Evolutionary conservation across 1,140 invertebrate species (phyloP).

Genomic region (Zophobas atratus): DNA sequence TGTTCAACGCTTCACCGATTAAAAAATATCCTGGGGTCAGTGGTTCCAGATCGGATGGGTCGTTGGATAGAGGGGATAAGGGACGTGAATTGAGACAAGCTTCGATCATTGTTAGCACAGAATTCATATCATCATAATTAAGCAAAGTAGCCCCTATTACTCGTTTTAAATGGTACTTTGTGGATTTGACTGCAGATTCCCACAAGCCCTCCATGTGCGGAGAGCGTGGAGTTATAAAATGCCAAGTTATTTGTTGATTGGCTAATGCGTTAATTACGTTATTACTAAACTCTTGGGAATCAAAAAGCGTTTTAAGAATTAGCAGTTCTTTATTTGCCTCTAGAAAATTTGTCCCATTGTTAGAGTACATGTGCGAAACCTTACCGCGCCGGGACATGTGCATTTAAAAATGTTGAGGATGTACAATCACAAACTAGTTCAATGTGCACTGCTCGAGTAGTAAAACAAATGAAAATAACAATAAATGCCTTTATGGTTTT

Average conservation of each 20-base stretch:
- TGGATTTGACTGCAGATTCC: slow-evolving; percentile 65
- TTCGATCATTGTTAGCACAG: slow-evolving; percentile 59
- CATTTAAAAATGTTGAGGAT: not conserved
- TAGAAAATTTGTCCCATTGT: slow-evolving; percentile 26
- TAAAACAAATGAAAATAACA: no score
- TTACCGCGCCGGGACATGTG: slow-evolving; percentile 54
- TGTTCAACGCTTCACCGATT: slow-evolving; percentile 1
- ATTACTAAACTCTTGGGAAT: not conserved
- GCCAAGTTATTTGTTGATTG: slow-evolving; percentile 5
- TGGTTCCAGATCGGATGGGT: slow-evolving; percentile 59
- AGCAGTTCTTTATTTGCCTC: not conserved
- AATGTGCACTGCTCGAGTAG: no score
- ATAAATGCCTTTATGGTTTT: no score
- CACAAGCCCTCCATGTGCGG: slow-evolving; percentile 67
- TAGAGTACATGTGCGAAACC: slow-evolving; percentile 53
- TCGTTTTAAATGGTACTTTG: slow-evolving; percentile 64
- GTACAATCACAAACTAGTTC: no score
- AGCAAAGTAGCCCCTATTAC: slow-evolving; percentile 46
- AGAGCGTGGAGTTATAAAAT: slow-evolving; percentile 6
- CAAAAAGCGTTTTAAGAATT: not conserved
- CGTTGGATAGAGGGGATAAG: slow-evolving; percentile 56
- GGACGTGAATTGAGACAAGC: slow-evolving; percentile 58
- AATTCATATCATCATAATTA: slow-evolving; percentile 42
- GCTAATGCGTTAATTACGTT: not conserved
- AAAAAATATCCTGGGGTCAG: slow-evolving; percentile 56